phyloP scores from a whole-genome alignment of 2,113 vertebrate genomes.

The Bombycilla garrulus region DNA sequence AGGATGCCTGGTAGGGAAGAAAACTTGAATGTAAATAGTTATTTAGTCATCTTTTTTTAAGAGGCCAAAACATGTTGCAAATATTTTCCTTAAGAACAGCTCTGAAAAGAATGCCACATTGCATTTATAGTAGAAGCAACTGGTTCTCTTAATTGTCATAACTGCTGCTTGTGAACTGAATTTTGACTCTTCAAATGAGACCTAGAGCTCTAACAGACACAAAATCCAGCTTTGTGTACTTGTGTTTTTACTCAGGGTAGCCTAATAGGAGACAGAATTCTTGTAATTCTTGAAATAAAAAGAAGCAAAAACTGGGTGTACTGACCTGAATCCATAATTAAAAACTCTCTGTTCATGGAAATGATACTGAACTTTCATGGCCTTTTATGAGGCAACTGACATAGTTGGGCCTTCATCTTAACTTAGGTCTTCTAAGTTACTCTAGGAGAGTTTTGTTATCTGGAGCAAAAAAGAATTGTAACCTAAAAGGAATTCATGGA shows the following conservation, averaged over 20 bases:
- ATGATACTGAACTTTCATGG: neutral
- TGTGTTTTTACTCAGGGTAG: neutral
- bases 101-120: neutral
- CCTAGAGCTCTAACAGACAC: neutral
- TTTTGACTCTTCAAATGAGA: neutral
- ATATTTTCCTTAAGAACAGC: neutral
- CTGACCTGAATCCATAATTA: neutral
- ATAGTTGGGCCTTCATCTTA: neutral
- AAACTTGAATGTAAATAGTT: neutral
- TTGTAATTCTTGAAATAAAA: neutral
- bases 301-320: neutral
- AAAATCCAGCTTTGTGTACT: neutral
- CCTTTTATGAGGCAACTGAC: neutral
- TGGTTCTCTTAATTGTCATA: neutral
- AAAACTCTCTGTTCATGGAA: neutral
- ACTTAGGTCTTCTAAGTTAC: neutral
- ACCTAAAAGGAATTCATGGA: neutral
- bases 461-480: neutral
- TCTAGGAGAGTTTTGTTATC: neutral
- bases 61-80: neutral
- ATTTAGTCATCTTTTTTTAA: neutral
- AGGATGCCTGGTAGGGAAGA: neutral
- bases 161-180: neutral
- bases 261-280: neutral
- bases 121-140: neutral